A percentile compares a stretch with the other conserved stretches of the same genome.
phyloP scores from a whole-genome alignment of 1,140 invertebrate species.

The Ooceraea biroi region DNA sequence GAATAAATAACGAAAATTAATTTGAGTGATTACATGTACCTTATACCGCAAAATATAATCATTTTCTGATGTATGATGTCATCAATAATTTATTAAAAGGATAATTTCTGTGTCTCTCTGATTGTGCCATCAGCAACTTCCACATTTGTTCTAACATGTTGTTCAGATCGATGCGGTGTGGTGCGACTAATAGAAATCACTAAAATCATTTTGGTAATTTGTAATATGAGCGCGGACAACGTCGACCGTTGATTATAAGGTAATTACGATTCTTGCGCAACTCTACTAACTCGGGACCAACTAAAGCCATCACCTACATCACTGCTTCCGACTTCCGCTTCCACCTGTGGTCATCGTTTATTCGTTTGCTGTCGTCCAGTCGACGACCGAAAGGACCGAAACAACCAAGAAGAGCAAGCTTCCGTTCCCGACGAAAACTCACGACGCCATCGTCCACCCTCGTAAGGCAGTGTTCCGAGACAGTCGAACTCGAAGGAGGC shows the following conservation, averaged over 20 bases:
- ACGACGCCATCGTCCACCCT: slow-evolving; percentile 4
- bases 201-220: too few species aligned
- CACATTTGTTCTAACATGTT: too few species aligned
- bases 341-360: slow-evolving; percentile 39
- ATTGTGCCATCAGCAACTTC: too few species aligned
- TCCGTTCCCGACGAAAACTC: slow-evolving; percentile 30
- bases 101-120: too few species aligned
- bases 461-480: not conserved
- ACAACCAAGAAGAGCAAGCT: not conserved
- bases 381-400: not conserved
- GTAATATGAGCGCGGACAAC: too few species aligned
- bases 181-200: too few species aligned
- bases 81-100: not conserved
- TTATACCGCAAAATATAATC: too few species aligned
- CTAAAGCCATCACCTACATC: slow-evolving; percentile 80
- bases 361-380: slow-evolving; percentile 30
- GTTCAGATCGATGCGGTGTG: too few species aligned
- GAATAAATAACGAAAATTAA: slow-evolving; percentile 9
- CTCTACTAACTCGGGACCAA: slow-evolving; percentile 83
- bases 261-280: slow-evolving; percentile 70
- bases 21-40: too few species aligned
- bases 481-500: slow-evolving; percentile 19
- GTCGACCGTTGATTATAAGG: not conserved
- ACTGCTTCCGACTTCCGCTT: slow-evolving; percentile 66
- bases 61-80: not conserved